A percentile compares a stretch with the other conserved stretches of the same genome.
Evolutionary conservation across 2,113 vertebrate species (phyloP).

Genomic region (Fulica atra): DNA sequence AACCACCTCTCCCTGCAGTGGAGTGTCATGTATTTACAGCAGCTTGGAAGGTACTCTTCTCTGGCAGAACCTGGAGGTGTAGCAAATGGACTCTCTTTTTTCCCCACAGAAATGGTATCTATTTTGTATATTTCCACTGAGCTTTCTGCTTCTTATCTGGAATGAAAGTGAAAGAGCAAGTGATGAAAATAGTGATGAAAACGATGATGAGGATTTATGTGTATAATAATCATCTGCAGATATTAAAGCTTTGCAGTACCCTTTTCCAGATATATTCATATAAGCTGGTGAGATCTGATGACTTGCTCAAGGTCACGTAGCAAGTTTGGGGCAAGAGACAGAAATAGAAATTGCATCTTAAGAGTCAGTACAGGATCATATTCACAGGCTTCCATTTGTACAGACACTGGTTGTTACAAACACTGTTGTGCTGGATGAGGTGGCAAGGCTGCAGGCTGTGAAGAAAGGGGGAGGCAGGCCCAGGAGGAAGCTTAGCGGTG

Average conservation of each 20-base stretch:
- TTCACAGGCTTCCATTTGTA: neutral
- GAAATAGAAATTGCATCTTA: neutral
- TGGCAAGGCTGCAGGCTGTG: neutral
- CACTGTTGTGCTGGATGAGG: neutral
- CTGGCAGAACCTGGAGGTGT: neutral
- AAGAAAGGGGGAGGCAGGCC: neutral
- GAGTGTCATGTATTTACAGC: neutral
- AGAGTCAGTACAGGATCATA: neutral
- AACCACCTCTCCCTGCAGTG: neutral
- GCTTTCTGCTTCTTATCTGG: neutral
- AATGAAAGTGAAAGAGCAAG: neutral
- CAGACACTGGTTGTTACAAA: neutral
- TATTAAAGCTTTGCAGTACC: conserved; percentile 41
- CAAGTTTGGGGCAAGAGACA: neutral
- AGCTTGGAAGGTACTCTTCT: neutral
- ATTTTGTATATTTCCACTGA: neutral
- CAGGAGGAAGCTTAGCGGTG: neutral
- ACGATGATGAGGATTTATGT: neutral
- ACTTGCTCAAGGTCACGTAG: conserved; percentile 39
- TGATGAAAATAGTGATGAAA: conserved; percentile 35
- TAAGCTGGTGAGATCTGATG: neutral
- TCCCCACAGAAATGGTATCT: neutral
- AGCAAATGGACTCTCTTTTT: neutral
- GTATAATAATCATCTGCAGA: conserved; percentile 5
- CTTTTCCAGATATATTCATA: neutral